Conservation (phyloP, 2,797 vertebrate genomes). For the Cirrhinus mrigala region DNA sequence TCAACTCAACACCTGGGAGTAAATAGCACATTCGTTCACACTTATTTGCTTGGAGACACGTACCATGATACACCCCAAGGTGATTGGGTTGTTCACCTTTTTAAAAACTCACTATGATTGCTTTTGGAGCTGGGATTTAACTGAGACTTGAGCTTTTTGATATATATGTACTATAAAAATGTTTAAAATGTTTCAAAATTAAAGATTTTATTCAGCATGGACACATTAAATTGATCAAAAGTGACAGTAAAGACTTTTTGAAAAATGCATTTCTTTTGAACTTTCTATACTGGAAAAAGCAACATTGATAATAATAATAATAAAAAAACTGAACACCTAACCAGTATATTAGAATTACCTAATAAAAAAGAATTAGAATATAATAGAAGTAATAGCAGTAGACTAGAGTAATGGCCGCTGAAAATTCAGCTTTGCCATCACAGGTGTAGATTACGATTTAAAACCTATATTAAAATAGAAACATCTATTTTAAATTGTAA, state of each 20-base stretch:
- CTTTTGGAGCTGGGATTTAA: background rate
- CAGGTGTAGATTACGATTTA: background rate
- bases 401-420: background rate
- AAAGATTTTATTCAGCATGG: background rate
- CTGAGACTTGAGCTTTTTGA: background rate
- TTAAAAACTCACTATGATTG: background rate
- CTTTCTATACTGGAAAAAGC: background rate
- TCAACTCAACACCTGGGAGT: constrained; percentile 61
- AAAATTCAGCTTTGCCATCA: background rate
- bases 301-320: background rate
- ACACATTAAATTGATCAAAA: background rate
- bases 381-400: background rate
- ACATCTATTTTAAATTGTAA: background rate
- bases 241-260: background rate
- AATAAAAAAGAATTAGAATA: background rate
- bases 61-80: constrained; percentile 44
- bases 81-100: constrained; percentile 27
- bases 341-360: background rate
- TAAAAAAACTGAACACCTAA: background rate
- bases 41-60: constrained; percentile 54
- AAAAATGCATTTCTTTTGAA: background rate
- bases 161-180: background rate
- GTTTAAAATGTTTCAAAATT: background rate
- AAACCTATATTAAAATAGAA: background rate
- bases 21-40: constrained; percentile 52